These are phyloP conservation scores for Chaetodon trifascialis DNA, from an alignment of 2,113 vertebrate species.

Conservation along the genomic window DNA sequence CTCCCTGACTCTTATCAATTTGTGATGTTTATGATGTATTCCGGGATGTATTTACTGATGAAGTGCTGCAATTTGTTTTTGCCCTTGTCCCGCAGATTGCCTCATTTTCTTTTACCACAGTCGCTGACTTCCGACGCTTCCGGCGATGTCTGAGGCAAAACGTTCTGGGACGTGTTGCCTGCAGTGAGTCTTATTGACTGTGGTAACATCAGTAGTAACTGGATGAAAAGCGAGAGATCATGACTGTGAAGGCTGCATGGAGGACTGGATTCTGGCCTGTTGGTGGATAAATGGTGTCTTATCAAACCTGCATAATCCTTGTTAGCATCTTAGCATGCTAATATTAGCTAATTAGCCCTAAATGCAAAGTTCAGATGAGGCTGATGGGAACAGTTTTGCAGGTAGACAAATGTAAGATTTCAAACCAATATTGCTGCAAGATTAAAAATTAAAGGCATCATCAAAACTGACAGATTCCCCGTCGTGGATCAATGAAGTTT, in stretches of 20 bases:
- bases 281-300: background rate
- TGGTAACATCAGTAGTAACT: background rate
- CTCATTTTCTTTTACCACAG: constrained; percentile 45
- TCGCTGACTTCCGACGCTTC: constrained; percentile 40
- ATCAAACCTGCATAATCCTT: background rate
- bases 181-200: background rate
- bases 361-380: background rate
- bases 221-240: background rate
- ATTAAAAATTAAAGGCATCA: too few relatives aligned
- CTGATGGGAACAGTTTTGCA: too few relatives aligned
- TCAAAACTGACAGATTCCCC: too few relatives aligned
- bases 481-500: too few relatives aligned
- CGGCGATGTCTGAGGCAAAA: background rate
- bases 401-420: too few relatives aligned
- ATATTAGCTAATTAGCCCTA: background rate
- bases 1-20: constrained; percentile 16
- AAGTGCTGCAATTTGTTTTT: constrained; percentile 38
- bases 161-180: background rate
- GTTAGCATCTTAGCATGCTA: background rate
- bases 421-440: too few relatives aligned
- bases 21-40: constrained; percentile 38
- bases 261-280: background rate
- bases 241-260: background rate
- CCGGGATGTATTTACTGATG: constrained; percentile 32
- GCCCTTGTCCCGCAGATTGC: constrained; percentile 41